Conservation (phyloP, 2,888 invertebrate species). For the Tiphia femorata region DNA sequence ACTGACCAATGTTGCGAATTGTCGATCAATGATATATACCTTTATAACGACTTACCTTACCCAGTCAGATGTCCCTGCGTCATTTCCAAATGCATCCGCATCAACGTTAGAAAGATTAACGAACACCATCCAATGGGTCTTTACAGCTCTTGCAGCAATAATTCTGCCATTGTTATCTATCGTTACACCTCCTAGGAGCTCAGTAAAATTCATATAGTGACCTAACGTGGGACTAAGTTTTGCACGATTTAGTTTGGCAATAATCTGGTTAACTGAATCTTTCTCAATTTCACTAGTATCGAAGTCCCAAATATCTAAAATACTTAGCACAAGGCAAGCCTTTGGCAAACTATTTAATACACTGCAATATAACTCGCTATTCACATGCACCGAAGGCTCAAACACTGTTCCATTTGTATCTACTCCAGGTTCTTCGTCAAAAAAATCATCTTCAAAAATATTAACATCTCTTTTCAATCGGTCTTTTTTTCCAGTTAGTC, state of each 20-base stretch:
- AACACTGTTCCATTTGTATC: constrained; percentile 53
- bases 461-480: constrained; percentile 42
- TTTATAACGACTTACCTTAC: constrained; percentile 68
- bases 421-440: constrained; percentile 51
- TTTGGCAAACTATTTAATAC: constrained; percentile 74
- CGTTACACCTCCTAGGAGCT: constrained; percentile 75
- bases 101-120: constrained; percentile 79
- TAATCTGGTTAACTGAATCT: constrained; percentile 75
- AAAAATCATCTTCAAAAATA: constrained; percentile 56
- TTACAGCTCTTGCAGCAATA: constrained; percentile 75
- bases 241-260: constrained; percentile 73
- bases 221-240: constrained; percentile 76
- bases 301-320: constrained; percentile 80
- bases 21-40: constrained; percentile 33
- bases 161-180: constrained; percentile 75
- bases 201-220: constrained; percentile 75
- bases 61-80: constrained; percentile 83
- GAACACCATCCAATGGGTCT: constrained; percentile 76
- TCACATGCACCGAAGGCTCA: constrained; percentile 74
- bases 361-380: constrained; percentile 75
- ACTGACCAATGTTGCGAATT: background rate
- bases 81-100: constrained; percentile 77
- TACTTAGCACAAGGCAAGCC: constrained; percentile 76
- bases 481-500: constrained; percentile 18
- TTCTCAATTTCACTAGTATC: constrained; percentile 71